Evolutionary conservation across 2,888 invertebrate species (phyloP).

Genomic region (Sinohyriopsis cumingii): DNA sequence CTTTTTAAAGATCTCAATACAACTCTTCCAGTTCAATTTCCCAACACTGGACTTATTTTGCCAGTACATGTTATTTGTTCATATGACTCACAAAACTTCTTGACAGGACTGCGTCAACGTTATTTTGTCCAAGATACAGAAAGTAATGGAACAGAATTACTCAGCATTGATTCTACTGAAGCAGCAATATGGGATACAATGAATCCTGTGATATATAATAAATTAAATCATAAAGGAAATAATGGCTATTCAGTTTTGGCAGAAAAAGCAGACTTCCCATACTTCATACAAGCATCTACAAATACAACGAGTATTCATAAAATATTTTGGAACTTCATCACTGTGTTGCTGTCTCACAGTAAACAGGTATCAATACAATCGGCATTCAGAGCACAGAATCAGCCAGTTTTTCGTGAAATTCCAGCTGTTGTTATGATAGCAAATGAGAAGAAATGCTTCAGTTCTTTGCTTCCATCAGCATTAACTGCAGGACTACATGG

Average conservation of each 20-base stretch:
- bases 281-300: no score
- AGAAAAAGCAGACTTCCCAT: no score
- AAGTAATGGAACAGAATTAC: conserved; percentile 72
- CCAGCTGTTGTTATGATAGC: conserved; percentile 89
- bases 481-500: conserved; percentile 80
- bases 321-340: conserved; percentile 34
- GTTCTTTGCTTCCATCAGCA: conserved; percentile 86
- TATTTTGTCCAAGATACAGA: conserved; percentile 40
- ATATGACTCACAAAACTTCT: conserved; percentile 77
- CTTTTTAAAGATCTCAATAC: conserved; percentile 19
- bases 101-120: conserved; percentile 79
- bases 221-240: conserved; percentile 23
- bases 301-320: conserved; percentile 24
- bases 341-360: conserved; percentile 24
- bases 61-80: conserved; percentile 40
- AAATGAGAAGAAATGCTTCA: conserved; percentile 81
- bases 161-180: conserved; percentile 78
- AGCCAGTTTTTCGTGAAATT: conserved; percentile 84
- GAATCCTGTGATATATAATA: conserved; percentile 72
- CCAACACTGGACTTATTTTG: conserved; percentile 36
- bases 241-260: conserved; percentile 15
- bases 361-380: conserved; percentile 34
- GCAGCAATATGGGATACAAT: conserved; percentile 89
- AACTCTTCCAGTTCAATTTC: conserved; percentile 27
- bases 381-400: conserved; percentile 78